Percentiles rank a stretch among this genome's conserved stretches.
These are phyloP conservation scores for Drosophila formosana DNA, from an alignment of 2,888 invertebrate species.

Conservation along the genomic window DNA sequence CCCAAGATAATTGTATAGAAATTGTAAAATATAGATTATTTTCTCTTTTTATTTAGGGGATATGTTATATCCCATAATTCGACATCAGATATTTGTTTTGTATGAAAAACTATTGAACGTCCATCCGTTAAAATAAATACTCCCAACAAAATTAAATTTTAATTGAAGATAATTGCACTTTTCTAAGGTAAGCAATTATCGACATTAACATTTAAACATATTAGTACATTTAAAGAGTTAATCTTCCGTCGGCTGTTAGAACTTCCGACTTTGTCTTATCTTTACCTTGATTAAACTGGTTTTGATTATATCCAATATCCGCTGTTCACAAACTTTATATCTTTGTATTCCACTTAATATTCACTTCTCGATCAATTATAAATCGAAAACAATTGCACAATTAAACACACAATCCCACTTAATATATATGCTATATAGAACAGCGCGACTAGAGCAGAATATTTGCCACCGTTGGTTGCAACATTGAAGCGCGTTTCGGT, in stretches of 20 bases:
- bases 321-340: not conserved
- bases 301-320: constrained; percentile 25
- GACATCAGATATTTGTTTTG: no score
- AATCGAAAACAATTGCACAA: not conserved
- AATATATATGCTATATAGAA: not conserved
- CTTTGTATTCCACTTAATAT: constrained; percentile 26
- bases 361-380: constrained; percentile 30
- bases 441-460: constrained; percentile 7
- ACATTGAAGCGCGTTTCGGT: constrained; percentile 56
- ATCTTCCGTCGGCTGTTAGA: constrained; percentile 1
- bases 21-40: no score
- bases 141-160: no score
- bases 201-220: no score
- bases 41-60: no score
- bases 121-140: no score
- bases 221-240: not conserved
- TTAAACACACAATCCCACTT: not conserved
- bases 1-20: no score
- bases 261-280: not conserved
- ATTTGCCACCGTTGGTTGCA: constrained; percentile 16
- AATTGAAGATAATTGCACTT: no score
- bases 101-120: no score
- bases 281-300: constrained; percentile 31
- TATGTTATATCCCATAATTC: no score
- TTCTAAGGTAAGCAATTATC: no score